phyloP scores from a whole-genome alignment of 2,797 vertebrate species.

The Cryptoprocta ferox region DNA sequence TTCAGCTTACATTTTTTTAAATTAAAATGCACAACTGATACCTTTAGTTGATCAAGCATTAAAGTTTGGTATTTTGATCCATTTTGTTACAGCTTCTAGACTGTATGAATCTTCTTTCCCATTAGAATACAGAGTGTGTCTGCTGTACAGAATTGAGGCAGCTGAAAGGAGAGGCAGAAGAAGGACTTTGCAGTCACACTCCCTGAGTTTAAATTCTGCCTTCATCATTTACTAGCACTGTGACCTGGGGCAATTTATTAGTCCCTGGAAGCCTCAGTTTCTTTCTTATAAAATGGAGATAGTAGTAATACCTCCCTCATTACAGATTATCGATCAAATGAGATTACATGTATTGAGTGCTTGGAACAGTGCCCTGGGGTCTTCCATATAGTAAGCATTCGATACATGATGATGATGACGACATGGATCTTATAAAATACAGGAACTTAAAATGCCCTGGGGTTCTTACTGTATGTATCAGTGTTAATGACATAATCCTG shows the following conservation, averaged over 20 bases:
- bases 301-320: not conserved
- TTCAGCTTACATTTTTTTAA: not conserved
- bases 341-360: not conserved
- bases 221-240: not conserved
- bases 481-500: not conserved
- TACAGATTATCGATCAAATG: not conserved
- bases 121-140: not conserved
- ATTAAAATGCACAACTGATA: not conserved
- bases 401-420: not conserved
- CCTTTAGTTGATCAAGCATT: not conserved
- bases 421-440: not conserved
- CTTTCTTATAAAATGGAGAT: not conserved
- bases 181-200: not conserved
- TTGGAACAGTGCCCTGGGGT: not conserved
- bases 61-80: not conserved
- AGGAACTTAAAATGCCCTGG: not conserved
- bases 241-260: not conserved
- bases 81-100: not conserved
- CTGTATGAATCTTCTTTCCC: not conserved
- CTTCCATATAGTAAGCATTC: not conserved
- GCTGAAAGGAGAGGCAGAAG: not conserved
- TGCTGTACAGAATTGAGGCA: not conserved
- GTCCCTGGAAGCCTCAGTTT: not conserved
- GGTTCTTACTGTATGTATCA: not conserved
- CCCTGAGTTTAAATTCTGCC: slow-evolving; percentile 1